phyloP scores from a whole-genome alignment of 2,113 vertebrate species.

The Glaucidium brasilianum region DNA sequence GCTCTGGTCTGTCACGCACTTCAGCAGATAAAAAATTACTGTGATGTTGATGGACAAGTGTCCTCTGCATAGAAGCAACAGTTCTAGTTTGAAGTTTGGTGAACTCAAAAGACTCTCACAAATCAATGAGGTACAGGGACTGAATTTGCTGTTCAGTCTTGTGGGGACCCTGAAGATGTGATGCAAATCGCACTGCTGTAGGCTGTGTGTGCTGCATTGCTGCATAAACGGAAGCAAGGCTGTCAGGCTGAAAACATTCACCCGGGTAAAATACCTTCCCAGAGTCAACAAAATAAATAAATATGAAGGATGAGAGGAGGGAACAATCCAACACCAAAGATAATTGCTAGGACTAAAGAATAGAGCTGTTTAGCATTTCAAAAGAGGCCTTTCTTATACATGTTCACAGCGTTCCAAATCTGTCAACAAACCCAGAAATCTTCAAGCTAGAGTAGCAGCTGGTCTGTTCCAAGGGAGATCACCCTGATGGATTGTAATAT shows the following conservation, averaged over 20 bases:
- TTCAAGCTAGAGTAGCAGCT: not conserved
- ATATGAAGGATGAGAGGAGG: not conserved
- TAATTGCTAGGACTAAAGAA: slow-evolving; percentile 30
- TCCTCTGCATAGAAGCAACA: not conserved
- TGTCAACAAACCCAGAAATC: not conserved
- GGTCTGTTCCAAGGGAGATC: slow-evolving; percentile 40
- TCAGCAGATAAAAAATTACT: not conserved
- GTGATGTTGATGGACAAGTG: not conserved
- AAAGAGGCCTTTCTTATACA: not conserved
- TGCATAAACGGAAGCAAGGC: not conserved
- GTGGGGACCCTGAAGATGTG: not conserved
- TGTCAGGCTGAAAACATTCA: not conserved
- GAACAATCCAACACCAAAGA: not conserved
- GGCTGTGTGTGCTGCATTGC: not conserved
- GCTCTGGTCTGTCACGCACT: not conserved
- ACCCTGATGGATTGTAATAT: slow-evolving; percentile 46
- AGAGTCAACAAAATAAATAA: not conserved
- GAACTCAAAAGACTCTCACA: not conserved
- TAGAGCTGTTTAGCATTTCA: slow-evolving; percentile 48
- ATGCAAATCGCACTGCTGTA: not conserved
- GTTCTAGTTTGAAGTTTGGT: not conserved
- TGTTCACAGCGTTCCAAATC: not conserved
- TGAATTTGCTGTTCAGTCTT: not conserved
- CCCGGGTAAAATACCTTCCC: not conserved
- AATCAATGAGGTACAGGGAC: not conserved